Percentiles rank a stretch among this genome's conserved stretches.
phyloP scores from a whole-genome alignment of 2,797 vertebrate genomes.

The Phoxinus dragarum region DNA sequence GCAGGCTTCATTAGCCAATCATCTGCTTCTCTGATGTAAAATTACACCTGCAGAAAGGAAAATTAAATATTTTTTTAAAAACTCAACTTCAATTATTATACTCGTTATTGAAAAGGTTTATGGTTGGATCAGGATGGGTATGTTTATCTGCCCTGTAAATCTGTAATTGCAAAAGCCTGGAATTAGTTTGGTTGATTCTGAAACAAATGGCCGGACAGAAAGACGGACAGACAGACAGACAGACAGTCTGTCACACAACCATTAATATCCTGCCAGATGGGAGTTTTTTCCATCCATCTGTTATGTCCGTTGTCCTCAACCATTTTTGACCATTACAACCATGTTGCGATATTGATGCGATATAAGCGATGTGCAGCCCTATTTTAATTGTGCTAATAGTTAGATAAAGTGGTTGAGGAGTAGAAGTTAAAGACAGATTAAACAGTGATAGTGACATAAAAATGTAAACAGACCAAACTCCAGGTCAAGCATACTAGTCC shows the following conservation, averaged over 20 bases:
- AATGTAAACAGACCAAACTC: neutral
- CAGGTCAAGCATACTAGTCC: neutral
- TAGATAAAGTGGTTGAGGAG: neutral
- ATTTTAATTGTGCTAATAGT: neutral
- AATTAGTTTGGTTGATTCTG: neutral
- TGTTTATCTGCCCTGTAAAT: neutral
- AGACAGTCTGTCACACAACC: neutral
- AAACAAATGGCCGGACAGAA: neutral
- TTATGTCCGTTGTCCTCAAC: neutral
- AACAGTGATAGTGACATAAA: neutral
- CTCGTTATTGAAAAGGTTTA: neutral
- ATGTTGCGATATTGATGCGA: no score
- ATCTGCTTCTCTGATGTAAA: neutral
- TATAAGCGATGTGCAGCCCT: neutral
- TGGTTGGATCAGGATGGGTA: neutral
- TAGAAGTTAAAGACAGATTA: neutral
- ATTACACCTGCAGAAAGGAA: neutral
- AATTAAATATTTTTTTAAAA: neutral
- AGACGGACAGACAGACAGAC: constrained; percentile 6
- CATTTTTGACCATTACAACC: neutral
- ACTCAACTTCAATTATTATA: neutral
- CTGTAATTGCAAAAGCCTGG: constrained; percentile 14
- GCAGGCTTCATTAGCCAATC: neutral
- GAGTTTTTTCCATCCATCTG: constrained; percentile 8
- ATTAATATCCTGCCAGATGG: constrained; percentile 7